Evolutionary conservation across 2,797 vertebrate genomes (phyloP).

Genomic region (Cottoperca gobio): DNA sequence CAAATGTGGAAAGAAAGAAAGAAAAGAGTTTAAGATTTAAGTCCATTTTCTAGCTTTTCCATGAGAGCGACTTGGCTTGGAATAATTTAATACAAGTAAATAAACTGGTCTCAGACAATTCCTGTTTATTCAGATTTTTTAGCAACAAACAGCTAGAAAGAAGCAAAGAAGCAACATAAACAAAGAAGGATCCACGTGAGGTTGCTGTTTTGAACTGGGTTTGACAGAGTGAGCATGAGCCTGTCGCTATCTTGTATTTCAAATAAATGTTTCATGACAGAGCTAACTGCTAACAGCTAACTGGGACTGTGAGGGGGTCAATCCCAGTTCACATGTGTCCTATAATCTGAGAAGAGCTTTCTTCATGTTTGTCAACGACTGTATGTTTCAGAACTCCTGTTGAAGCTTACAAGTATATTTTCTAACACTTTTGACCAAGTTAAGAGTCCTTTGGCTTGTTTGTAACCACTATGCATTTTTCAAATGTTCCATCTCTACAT

Average conservation of each 20-base stretch:
- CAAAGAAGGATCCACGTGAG: not conserved
- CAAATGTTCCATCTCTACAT: not conserved
- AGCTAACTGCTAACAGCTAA: fast-evolving
- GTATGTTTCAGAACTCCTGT: not conserved
- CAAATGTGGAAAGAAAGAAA: conserved; percentile 39
- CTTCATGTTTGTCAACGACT: not conserved
- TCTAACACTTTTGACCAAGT: not conserved
- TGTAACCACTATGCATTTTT: not conserved
- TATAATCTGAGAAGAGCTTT: not conserved
- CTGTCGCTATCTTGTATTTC: not conserved
- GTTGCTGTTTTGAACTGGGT: conserved; percentile 18
- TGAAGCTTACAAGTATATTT: not conserved
- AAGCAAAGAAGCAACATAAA: too few relatives aligned
- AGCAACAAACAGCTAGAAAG: not conserved
- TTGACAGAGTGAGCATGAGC: conserved; percentile 8
- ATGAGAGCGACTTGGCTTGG: conserved; percentile 10
- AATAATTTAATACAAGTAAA: conserved; percentile 39
- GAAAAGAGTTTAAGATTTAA: conserved; percentile 35
- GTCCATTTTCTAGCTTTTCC: conserved; percentile 22
- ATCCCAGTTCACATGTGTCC: conserved; percentile 8
- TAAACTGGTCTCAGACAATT: conserved; percentile 6
- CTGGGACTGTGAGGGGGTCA: not conserved
- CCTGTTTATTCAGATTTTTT: conserved; percentile 12
- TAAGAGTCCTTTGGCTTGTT: not conserved
- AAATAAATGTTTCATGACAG: conserved; percentile 19